phyloP scores from a whole-genome alignment of 2,888 invertebrate species.

The Cynaeus angustus region DNA sequence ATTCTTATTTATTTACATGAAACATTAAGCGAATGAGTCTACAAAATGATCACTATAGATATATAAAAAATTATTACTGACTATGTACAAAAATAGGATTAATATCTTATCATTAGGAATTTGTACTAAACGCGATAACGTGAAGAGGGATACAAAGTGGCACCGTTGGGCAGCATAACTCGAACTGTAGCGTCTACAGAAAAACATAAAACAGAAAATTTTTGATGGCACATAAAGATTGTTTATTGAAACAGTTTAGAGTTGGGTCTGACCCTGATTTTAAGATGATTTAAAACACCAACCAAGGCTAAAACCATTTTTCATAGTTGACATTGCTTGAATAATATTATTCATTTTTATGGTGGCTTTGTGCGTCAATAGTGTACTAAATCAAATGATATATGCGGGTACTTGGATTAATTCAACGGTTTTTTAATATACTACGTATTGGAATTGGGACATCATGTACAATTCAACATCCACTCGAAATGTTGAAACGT shows the following conservation, averaged over 20 bases:
- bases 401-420: too few relatives aligned
- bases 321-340: neutral
- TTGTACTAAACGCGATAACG: conserved; percentile 34
- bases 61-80: conserved; percentile 18
- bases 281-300: neutral
- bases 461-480: too few relatives aligned
- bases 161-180: too few relatives aligned
- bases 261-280: too few relatives aligned
- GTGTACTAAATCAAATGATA: neutral
- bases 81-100: conserved; percentile 36
- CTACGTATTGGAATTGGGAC: too few relatives aligned
- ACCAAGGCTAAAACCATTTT: neutral
- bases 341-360: neutral
- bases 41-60: conserved; percentile 25
- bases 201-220: too few relatives aligned
- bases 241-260: too few relatives aligned
- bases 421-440: too few relatives aligned
- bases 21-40: conserved; percentile 34
- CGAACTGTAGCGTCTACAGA: too few relatives aligned
- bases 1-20: conserved; percentile 38
- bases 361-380: neutral
- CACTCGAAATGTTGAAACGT: too few relatives aligned
- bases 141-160: conserved; percentile 28
- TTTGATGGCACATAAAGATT: too few relatives aligned
- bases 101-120: conserved; percentile 30